These are phyloP conservation scores for Caenorhabditis macrosperma DNA, from an alignment of 2,888 invertebrate species.

Conservation along the genomic window DNA sequence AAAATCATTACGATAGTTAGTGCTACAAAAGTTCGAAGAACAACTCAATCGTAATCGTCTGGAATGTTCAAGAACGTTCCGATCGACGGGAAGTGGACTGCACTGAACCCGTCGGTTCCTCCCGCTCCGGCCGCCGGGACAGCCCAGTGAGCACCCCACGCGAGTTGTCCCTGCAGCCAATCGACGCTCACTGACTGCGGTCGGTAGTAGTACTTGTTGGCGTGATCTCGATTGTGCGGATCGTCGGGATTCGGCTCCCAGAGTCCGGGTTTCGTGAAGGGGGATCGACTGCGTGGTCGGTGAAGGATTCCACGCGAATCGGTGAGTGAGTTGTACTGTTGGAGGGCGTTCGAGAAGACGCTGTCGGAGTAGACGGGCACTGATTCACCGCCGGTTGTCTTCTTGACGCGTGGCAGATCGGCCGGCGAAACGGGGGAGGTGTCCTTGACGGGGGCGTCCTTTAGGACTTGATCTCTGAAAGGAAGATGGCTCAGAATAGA, in stretches of 20 bases:
- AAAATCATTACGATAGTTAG: too few species aligned
- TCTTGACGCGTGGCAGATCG: slow-evolving; percentile 44
- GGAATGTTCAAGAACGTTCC: slow-evolving; percentile 77
- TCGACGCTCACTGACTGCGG: slow-evolving; percentile 72
- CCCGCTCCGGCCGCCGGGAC: slow-evolving; percentile 76
- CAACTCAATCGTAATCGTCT: slow-evolving; percentile 74
- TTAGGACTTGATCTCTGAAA: slow-evolving; percentile 49
- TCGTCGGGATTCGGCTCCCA: slow-evolving; percentile 77
- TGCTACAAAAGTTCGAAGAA: too few species aligned
- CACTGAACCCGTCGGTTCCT: slow-evolving; percentile 75
- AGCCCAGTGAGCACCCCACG: slow-evolving; percentile 75
- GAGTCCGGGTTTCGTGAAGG: slow-evolving; percentile 76
- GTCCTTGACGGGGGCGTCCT: slow-evolving; percentile 5
- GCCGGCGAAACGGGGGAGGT: too few species aligned
- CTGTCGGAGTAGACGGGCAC: slow-evolving; percentile 67
- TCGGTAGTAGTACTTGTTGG: slow-evolving; percentile 74
- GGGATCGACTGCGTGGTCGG: slow-evolving; percentile 71
- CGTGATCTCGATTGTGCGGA: slow-evolving; percentile 76
- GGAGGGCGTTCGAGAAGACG: slow-evolving; percentile 61
- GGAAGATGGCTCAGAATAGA: not conserved
- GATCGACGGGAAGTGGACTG: slow-evolving; percentile 74
- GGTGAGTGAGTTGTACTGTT: slow-evolving; percentile 61
- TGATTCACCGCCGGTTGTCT: slow-evolving; percentile 57
- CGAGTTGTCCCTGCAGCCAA: slow-evolving; percentile 75
- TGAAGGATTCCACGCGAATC: slow-evolving; percentile 71